phyloP scores from a whole-genome alignment of 2,797 vertebrate species.

The Pantherophis alleghaniensis region DNA sequence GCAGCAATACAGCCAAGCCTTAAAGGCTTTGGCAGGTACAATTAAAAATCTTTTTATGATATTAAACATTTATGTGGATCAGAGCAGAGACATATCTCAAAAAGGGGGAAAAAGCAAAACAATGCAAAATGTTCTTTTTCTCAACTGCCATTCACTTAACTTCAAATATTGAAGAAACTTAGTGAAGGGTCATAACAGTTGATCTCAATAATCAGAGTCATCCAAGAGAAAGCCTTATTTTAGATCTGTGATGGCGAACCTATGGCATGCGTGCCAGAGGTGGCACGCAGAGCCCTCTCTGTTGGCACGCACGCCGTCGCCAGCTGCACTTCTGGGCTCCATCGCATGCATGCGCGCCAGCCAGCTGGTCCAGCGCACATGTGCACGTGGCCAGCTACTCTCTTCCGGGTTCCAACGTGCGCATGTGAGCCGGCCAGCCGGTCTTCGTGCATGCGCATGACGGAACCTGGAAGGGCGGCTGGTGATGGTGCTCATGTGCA shows the following conservation, averaged over 20 bases:
- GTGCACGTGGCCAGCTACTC: too few relatives aligned
- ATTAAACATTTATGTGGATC: not conserved
- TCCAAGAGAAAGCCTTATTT: not conserved
- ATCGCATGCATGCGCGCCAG: too few relatives aligned
- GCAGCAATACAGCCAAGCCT: not conserved
- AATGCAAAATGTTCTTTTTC: not conserved
- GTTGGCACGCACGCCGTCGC: accelerated
- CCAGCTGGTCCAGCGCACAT: too few relatives aligned
- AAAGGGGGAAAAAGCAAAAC: not conserved
- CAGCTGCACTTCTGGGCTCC: too few relatives aligned
- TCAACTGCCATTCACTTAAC: not conserved
- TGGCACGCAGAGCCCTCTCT: too few relatives aligned
- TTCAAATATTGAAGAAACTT: not conserved
- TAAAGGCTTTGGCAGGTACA: not conserved
- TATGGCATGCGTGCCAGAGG: too few relatives aligned
- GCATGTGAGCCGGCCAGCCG: too few relatives aligned
- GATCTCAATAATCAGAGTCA: not conserved
- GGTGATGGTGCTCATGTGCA: too few relatives aligned
- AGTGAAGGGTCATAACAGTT: not conserved
- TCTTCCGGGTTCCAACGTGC: too few relatives aligned
- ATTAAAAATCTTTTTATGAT: not conserved
- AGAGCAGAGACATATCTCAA: not conserved
- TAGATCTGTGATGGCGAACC: not conserved
- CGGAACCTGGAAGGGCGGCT: too few relatives aligned
- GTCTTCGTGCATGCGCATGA: too few relatives aligned